A percentile compares a stretch with the other conserved stretches of the same genome.
phyloP scores from a whole-genome alignment of 2,113 vertebrate species.

The Dendrocopos noguchii region DNA sequence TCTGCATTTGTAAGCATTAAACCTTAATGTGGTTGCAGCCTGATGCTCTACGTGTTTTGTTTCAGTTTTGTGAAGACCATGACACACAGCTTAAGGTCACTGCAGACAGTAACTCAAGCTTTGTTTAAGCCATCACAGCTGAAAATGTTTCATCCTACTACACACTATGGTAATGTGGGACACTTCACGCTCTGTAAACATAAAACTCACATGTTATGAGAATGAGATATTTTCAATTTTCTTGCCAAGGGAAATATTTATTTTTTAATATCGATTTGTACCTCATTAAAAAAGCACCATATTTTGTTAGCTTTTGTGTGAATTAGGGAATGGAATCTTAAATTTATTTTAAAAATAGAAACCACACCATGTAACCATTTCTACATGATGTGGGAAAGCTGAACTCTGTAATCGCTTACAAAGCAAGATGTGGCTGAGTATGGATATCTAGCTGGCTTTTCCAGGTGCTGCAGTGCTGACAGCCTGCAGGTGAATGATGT shows the following conservation, averaged over 20 bases:
- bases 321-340: constrained; percentile 8
- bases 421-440: background rate
- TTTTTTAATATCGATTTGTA: constrained; percentile 1
- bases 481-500: background rate
- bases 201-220: background rate
- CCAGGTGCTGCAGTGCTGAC: rapidly evolving
- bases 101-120: background rate
- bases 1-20: constrained; percentile 50
- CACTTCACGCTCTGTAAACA: background rate
- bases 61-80: constrained; percentile 1
- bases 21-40: constrained; percentile 51
- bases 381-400: background rate
- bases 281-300: background rate
- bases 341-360: constrained; percentile 23
- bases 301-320: constrained; percentile 40
- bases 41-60: background rate
- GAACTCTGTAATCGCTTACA: background rate
- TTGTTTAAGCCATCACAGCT: constrained; percentile 20
- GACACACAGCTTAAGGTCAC: constrained; percentile 33
- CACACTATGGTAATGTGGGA: constrained; percentile 22
- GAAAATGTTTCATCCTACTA: constrained; percentile 32
- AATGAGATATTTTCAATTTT: constrained; percentile 20
- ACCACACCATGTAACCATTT: background rate
- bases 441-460: background rate
- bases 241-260: constrained; percentile 44